These are phyloP conservation scores for Calcarius ornatus DNA, from an alignment of 2,113 vertebrate genomes.

Conservation along the genomic window DNA sequence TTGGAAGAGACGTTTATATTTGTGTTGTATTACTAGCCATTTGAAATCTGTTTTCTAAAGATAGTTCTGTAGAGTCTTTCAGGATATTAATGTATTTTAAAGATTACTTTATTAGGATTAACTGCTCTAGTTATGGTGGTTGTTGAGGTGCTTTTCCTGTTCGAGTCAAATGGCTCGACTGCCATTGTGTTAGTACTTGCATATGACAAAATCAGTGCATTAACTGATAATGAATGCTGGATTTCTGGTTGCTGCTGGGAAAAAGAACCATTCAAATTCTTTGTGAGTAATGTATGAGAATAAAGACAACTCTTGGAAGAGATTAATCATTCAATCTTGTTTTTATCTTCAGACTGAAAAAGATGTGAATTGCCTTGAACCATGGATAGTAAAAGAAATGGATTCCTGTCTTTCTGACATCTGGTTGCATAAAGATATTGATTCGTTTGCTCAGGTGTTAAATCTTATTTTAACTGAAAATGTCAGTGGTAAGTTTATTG, in stretches of 20 bases:
- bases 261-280: background rate
- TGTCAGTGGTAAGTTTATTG: constrained; percentile 82
- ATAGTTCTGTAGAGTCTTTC: background rate
- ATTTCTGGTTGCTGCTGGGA: background rate
- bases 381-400: constrained; percentile 89
- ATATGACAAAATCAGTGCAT: background rate
- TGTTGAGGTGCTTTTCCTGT: too few species aligned
- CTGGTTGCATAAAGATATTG: constrained; percentile 84
- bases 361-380: constrained; percentile 80
- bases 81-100: accelerated
- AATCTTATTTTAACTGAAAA: constrained; percentile 90
- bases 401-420: constrained; percentile 89
- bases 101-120: background rate
- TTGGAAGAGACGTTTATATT: background rate
- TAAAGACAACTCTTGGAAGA: background rate
- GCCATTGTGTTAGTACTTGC: background rate
- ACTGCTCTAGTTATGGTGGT: background rate
- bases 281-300: background rate
- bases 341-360: constrained; percentile 76
- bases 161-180: background rate
- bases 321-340: background rate
- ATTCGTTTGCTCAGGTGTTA: constrained; percentile 87
- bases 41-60: background rate
- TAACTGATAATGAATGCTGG: background rate
- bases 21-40: background rate